phyloP scores from a whole-genome alignment of 2,797 vertebrate genomes.

The Gouania willdenowi region DNA sequence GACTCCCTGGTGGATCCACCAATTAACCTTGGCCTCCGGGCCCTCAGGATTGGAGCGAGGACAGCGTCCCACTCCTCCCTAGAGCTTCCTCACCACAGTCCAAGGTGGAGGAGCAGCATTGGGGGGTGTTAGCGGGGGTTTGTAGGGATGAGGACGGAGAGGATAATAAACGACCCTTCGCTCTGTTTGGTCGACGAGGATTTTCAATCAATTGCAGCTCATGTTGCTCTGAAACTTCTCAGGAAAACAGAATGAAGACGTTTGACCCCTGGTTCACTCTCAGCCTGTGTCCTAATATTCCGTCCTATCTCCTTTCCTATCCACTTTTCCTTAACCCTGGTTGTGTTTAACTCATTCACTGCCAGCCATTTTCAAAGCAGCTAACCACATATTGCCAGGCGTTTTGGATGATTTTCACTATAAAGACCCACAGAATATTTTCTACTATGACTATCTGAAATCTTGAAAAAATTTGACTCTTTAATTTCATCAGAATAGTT shows the following conservation, averaged over 20 bases:
- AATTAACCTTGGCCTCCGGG: slow-evolving; percentile 66
- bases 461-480: too few species aligned
- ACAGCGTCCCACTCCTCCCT: slow-evolving; percentile 38
- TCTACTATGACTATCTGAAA: too few species aligned
- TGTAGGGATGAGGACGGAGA: slow-evolving; percentile 9
- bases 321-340: too few species aligned
- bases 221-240: slow-evolving; percentile 18
- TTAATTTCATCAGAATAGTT: too few species aligned
- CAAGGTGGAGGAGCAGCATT: slow-evolving; percentile 44
- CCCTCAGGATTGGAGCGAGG: slow-evolving; percentile 56
- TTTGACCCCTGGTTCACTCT: background rate
- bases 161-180: slow-evolving; percentile 64
- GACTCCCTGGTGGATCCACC: slow-evolving; percentile 67
- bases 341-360: too few species aligned
- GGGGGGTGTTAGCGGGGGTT: background rate
- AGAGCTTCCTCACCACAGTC: slow-evolving; percentile 55
- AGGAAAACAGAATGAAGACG: slow-evolving; percentile 5
- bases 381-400: too few species aligned
- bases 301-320: too few species aligned
- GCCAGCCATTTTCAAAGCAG: too few species aligned
- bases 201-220: slow-evolving; percentile 55
- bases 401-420: too few species aligned
- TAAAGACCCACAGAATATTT: too few species aligned
- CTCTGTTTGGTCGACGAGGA: slow-evolving; percentile 51
- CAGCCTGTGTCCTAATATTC: too few species aligned